Percentiles rank a stretch among this genome's conserved stretches.
Evolutionary conservation across 2,797 vertebrate species (phyloP).

Genomic region (Periophthalmus magnuspinnatus): DNA sequence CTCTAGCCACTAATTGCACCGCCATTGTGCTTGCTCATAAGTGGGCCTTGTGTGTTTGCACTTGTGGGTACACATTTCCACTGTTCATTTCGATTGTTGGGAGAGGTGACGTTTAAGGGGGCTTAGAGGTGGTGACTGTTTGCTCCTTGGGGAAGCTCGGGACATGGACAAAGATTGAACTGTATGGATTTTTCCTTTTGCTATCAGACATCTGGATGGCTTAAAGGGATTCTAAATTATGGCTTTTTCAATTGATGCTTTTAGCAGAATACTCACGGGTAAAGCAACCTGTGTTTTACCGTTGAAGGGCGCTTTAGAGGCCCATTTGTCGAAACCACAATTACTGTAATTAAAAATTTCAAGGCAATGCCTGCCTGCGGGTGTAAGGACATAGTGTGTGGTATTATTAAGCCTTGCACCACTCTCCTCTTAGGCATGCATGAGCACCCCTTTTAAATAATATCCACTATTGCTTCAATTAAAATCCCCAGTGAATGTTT

Average conservation of each 20-base stretch:
- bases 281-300: constrained; percentile 64
- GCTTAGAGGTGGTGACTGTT: constrained; percentile 25
- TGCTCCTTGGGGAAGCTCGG: neutral
- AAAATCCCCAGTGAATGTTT: constrained; percentile 36
- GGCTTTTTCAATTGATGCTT: constrained; percentile 49
- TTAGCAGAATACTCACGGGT: constrained; percentile 47
- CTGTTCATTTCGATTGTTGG: constrained; percentile 51
- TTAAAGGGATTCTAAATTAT: constrained; percentile 51
- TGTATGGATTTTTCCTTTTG: constrained; percentile 1
- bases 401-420: constrained; percentile 58
- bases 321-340: constrained; percentile 68
- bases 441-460: constrained; percentile 25
- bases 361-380: constrained; percentile 59
- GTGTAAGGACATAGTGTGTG: constrained; percentile 54
- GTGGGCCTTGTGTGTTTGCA: constrained; percentile 60
- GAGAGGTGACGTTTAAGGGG: constrained; percentile 43
- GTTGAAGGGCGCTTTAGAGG: constrained; percentile 56
- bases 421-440: constrained; percentile 40
- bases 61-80: constrained; percentile 51
- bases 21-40: constrained; percentile 74
- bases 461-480: constrained; percentile 34
- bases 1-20: constrained; percentile 76
- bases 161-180: constrained; percentile 17
- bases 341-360: constrained; percentile 78
- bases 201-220: constrained; percentile 20